These are phyloP conservation scores for Ellobium chinense DNA, from an alignment of 2,888 invertebrate genomes.

Conservation along the genomic window DNA sequence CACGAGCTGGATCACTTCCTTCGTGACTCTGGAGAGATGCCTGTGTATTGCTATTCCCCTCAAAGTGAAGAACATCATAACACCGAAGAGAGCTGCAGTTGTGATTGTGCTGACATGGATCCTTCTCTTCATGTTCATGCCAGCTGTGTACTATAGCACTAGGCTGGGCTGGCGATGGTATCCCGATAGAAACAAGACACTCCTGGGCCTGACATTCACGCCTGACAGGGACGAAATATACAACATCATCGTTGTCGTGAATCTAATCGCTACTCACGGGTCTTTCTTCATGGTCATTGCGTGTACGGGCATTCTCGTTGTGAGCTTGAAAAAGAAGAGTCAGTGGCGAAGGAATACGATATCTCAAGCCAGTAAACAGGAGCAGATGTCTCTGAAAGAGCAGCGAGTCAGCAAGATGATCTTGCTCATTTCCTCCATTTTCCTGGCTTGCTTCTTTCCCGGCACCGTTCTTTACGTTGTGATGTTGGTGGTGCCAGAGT, in stretches of 20 bases:
- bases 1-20: constrained; percentile 19
- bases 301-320: constrained; percentile 1
- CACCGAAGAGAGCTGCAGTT: background rate
- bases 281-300: constrained; percentile 11
- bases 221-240: background rate
- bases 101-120: background rate
- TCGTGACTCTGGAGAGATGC: constrained; percentile 11
- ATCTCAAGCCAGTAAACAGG: background rate
- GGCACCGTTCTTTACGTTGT: constrained; percentile 7
- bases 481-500: constrained; percentile 14
- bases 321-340: background rate
- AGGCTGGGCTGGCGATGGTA: constrained; percentile 18
- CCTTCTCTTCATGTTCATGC: background rate
- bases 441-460: constrained; percentile 4
- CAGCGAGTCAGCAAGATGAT: constrained; percentile 8
- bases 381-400: background rate
- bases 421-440: background rate
- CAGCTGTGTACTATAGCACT: constrained; percentile 13
- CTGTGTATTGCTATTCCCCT: constrained; percentile 19
- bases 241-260: background rate
- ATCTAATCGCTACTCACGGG: background rate
- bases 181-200: constrained; percentile 13
- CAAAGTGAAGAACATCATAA: constrained; percentile 15
- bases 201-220: constrained; percentile 13
- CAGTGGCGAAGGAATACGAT: background rate